Conservation (phyloP, 2,797 vertebrate species). For the Gallinago solitaria region DNA sequence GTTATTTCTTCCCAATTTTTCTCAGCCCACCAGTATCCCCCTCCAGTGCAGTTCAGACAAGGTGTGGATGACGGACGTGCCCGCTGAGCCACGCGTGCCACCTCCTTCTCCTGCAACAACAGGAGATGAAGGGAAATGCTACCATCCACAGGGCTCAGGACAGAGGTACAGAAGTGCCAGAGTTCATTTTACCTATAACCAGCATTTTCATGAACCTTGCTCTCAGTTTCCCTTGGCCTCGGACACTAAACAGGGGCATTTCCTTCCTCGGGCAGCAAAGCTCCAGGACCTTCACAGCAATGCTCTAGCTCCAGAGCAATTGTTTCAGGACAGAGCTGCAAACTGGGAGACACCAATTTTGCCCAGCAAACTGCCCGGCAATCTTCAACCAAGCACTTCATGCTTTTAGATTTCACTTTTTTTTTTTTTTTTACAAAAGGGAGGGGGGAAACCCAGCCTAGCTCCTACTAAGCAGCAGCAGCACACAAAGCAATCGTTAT, state of each 20-base stretch:
- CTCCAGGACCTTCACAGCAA: not conserved
- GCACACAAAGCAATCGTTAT: slow-evolving; percentile 59
- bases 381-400: not conserved
- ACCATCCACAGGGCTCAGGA: not conserved
- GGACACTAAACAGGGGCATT: not conserved
- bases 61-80: not conserved
- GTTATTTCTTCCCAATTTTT: not conserved
- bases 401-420: not conserved
- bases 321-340: not conserved
- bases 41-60: not conserved
- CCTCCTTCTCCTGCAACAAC: not conserved
- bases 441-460: not conserved
- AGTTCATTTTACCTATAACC: not conserved
- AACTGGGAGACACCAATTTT: not conserved
- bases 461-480: slow-evolving; percentile 5
- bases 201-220: not conserved
- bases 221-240: not conserved
- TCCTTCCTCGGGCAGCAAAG: not conserved
- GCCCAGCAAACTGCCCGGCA: not conserved
- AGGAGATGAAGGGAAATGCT: not conserved
- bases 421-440: not conserved
- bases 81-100: not conserved
- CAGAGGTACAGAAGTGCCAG: not conserved
- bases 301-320: accelerated
- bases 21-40: not conserved